A percentile compares a stretch with the other conserved stretches of the same genome.
phyloP scores from a whole-genome alignment of 92 coral and sea anemone genomes.

The Parazoanthus atlanticus region DNA sequence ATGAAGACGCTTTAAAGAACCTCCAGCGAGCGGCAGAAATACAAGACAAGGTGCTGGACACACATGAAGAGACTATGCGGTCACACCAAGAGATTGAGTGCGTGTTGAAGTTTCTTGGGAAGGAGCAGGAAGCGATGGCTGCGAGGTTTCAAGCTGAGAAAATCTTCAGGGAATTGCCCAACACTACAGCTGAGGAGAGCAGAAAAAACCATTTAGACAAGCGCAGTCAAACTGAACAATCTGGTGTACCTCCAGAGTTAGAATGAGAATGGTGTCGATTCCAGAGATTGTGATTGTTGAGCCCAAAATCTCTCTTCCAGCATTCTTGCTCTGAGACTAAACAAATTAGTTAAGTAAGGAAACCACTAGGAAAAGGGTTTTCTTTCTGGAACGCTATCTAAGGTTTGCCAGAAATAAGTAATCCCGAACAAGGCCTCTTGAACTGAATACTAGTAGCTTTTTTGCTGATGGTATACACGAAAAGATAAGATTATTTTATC shows the following conservation, averaged over 20 bases:
- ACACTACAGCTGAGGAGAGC: neutral
- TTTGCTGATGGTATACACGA: too few species aligned
- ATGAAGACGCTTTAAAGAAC: conserved; percentile 35
- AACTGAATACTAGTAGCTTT: too few species aligned
- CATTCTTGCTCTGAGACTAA: neutral
- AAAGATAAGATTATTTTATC: too few species aligned
- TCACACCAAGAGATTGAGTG: conserved; percentile 35
- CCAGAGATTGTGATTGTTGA: too few species aligned
- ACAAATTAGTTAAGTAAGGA: neutral
- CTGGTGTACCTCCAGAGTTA: neutral
- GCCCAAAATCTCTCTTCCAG: too few species aligned
- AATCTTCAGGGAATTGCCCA: neutral
- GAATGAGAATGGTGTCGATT: too few species aligned
- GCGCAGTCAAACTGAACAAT: neutral
- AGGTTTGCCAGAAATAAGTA: too few species aligned
- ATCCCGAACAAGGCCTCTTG: too few species aligned
- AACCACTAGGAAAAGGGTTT: too few species aligned
- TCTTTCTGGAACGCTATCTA: too few species aligned
- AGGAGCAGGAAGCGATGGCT: conserved; percentile 38
- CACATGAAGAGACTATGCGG: conserved; percentile 43
- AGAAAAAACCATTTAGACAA: neutral
- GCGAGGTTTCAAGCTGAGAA: conserved; percentile 1
- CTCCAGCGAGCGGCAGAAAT: conserved; percentile 35
- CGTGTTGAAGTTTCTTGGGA: conserved; percentile 22
- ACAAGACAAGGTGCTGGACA: conserved; percentile 33